phyloP scores from a whole-genome alignment of 2,888 invertebrate species.

The Sinohyriopsis cumingii region DNA sequence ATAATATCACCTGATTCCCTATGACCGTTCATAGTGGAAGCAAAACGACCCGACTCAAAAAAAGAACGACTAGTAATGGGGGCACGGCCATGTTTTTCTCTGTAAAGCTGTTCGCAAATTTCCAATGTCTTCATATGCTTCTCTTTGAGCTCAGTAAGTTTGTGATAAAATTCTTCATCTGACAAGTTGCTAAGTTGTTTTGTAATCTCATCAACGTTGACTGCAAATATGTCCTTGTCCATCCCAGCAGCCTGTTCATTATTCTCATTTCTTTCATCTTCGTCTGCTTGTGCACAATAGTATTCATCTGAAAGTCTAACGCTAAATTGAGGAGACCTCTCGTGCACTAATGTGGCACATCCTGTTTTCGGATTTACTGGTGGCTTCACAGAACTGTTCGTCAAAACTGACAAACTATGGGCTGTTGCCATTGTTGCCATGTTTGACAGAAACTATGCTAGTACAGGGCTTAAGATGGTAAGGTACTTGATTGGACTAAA shows the following conservation, averaged over 20 bases:
- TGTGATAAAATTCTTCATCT: conserved; percentile 67
- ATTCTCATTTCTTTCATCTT: conserved; percentile 1
- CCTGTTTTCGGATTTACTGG: conserved; percentile 63
- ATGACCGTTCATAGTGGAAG: no score
- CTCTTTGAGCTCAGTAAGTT: conserved; percentile 61
- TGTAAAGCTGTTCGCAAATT: conserved; percentile 65
- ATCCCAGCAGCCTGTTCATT: not conserved
- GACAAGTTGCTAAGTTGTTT: conserved; percentile 51
- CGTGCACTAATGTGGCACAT: conserved; percentile 48
- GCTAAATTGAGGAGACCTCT: conserved; percentile 36
- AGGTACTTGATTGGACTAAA: no score
- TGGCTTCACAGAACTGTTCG: conserved; percentile 66
- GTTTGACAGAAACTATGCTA: conserved; percentile 49
- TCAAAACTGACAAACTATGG: conserved; percentile 64
- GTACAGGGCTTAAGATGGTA: no score
- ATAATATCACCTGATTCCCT: not conserved
- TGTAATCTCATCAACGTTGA: conserved; percentile 24
- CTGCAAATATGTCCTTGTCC: not conserved
- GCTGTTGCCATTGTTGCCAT: conserved; percentile 70
- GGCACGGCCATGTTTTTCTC: conserved; percentile 49
- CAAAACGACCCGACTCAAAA: no score
- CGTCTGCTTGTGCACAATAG: conserved; percentile 17
- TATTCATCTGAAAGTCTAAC: conserved; percentile 34
- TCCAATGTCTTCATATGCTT: conserved; percentile 67
- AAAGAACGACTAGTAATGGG: no score